These are phyloP conservation scores for Drosophila borealis DNA, from an alignment of 2,888 invertebrate species.

Conservation along the genomic window DNA sequence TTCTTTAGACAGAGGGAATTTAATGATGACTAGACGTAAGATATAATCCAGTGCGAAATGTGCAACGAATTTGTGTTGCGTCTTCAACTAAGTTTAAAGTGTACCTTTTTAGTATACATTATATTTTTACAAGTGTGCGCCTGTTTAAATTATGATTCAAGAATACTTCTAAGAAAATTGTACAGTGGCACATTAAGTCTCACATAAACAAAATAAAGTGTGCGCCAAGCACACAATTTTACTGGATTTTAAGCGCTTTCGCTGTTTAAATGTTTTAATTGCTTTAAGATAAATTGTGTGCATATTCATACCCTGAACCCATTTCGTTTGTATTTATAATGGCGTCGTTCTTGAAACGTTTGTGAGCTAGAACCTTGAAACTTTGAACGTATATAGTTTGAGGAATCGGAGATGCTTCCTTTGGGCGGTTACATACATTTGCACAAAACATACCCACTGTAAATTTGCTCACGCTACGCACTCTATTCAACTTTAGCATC, in stretches of 20 bases:
- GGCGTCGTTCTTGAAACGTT: too few species aligned
- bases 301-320: too few species aligned
- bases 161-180: conserved; percentile 67
- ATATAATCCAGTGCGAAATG: conserved; percentile 71
- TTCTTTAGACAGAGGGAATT: conserved; percentile 38
- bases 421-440: too few species aligned
- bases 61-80: conserved; percentile 73
- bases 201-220: conserved; percentile 65
- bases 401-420: too few species aligned
- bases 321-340: too few species aligned
- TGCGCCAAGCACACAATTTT: conserved; percentile 55
- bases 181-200: conserved; percentile 70
- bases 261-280: background rate
- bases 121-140: conserved; percentile 70
- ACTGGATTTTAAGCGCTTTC: conserved; percentile 42
- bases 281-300: too few species aligned
- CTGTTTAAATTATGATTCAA: conserved; percentile 68
- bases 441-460: too few species aligned
- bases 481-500: too few species aligned
- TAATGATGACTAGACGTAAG: conserved; percentile 72
- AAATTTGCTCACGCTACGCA: too few species aligned
- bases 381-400: too few species aligned
- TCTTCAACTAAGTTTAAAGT: conserved; percentile 74
- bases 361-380: too few species aligned
- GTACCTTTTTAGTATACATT: conserved; percentile 74